Evolutionary conservation across 2,113 vertebrate genomes (phyloP), one percentile per base, ranked within the genome.

Genomic region (Perca schrenkii): DNA sequence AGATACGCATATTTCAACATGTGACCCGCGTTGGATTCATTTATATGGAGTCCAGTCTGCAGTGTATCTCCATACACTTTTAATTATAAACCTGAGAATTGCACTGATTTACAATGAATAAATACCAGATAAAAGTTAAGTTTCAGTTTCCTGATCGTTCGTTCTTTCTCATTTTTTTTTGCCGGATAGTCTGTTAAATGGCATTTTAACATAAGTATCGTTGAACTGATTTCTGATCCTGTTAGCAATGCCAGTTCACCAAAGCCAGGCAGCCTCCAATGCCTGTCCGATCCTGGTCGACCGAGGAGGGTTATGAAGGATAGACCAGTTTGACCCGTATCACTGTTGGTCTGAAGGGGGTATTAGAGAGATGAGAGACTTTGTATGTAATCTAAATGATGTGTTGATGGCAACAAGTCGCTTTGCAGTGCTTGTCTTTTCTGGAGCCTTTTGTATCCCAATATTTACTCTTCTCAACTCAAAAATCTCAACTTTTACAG

Each of bases 401-500:
- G 0, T 64, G 16, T 25, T 52, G 8, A 43, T 22, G 28, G 3
- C 17, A 60, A 22, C 5, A 12, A 2, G n/a, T 43, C 46, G 12
- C 34, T 17, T 43, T 49, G 31, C 12, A 4, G 4, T 70, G 22
- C 3, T 69, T 40, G 2, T 73, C 14, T 73, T 74, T 40, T 15
- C n/a, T 58, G 43, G 12, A 12, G 5, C 25, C 40, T 34, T 73
- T n/a, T 31, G 2, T 46, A 4, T 49, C 0, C 6, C 3, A 28
- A 8, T 40, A 49, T 71, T 36, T 8, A 54, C 22, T 22, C 5
- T 31, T 28, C 31, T 40, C 8, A 36, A 36, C 36, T 36, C 36
- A 36, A 34, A 34, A 7, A 36, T 36, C 7, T 79, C 11, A 49
- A 69, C 89, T 10, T 76, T 61, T 36, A 67, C 91, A 99, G 97